Evolutionary conservation across 2,888 invertebrate species (phyloP).

Genomic region (Glyphotaelius pellucidus): DNA sequence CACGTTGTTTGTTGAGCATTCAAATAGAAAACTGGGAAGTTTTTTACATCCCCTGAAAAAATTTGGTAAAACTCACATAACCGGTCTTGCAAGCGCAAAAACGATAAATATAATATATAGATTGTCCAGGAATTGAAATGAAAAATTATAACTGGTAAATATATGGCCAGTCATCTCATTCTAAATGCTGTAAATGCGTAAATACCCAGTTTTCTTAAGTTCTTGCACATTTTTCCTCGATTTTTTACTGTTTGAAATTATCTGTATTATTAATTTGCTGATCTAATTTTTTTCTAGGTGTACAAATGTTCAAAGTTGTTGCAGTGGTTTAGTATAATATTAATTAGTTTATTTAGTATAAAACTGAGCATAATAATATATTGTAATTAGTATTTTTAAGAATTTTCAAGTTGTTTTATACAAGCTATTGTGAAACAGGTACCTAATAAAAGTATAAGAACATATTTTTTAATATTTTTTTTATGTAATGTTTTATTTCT

Average conservation of each 20-base stretch:
- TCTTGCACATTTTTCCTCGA: not conserved
- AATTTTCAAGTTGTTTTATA: not conserved
- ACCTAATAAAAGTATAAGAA: not conserved
- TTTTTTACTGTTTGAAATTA: not conserved
- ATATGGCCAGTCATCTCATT: not conserved
- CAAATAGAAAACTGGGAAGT: too few species aligned
- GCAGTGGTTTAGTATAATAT: not conserved
- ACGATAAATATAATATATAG: too few species aligned
- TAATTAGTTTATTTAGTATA: not conserved
- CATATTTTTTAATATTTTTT: not conserved
- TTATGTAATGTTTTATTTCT: too few species aligned
- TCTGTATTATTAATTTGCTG: slow-evolving; percentile 5
- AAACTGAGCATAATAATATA: not conserved
- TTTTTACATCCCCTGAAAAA: too few species aligned
- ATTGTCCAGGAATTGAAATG: not conserved
- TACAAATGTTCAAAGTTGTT: slow-evolving; percentile 43
- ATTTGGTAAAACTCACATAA: too few species aligned
- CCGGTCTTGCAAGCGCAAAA: too few species aligned
- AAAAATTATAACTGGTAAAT: not conserved
- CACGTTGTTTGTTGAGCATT: too few species aligned
- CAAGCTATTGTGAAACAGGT: not conserved
- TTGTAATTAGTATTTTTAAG: not conserved
- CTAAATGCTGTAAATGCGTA: not conserved
- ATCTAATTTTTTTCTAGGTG: slow-evolving; percentile 43
- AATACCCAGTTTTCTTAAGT: too few species aligned